phyloP scores from a whole-genome alignment of 2,888 invertebrate genomes.

The Aspidiotus destructor region DNA sequence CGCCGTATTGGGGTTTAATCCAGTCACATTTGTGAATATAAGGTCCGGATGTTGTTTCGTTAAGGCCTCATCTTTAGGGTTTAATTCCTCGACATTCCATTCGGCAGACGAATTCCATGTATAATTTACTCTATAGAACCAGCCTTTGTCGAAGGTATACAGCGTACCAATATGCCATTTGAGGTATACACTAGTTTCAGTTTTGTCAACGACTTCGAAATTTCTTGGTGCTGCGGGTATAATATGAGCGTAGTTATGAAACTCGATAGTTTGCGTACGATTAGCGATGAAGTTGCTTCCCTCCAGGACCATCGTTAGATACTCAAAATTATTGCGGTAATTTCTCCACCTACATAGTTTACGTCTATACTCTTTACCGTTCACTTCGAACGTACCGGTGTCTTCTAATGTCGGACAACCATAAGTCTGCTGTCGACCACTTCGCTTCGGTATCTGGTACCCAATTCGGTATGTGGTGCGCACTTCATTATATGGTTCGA shows the following conservation, averaged over 20 bases:
- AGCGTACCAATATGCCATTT: constrained; percentile 38
- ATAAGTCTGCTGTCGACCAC: constrained; percentile 40
- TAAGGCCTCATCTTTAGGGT: neutral
- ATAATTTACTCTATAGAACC: constrained; percentile 46
- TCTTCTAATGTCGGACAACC: constrained; percentile 40
- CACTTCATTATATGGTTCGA: constrained; percentile 50
- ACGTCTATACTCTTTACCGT: constrained; percentile 35
- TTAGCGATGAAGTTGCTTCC: constrained; percentile 55
- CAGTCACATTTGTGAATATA: constrained; percentile 44
- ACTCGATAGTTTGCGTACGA: constrained; percentile 43
- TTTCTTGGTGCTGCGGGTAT: constrained; percentile 12
- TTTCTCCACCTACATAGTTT: constrained; percentile 46
- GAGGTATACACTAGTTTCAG: constrained; percentile 18
- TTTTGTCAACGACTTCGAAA: constrained; percentile 12
- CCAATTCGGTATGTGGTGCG: constrained; percentile 49
- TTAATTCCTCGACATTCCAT: neutral
- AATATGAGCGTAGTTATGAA: constrained; percentile 34
- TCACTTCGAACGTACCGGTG: constrained; percentile 35
- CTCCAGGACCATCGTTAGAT: constrained; percentile 52
- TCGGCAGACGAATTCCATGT: neutral
- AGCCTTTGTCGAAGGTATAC: constrained; percentile 46
- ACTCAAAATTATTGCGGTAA: constrained; percentile 47
- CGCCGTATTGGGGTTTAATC: constrained; percentile 55
- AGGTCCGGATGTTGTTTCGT: neutral
- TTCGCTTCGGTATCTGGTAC: constrained; percentile 44